Percentiles rank a stretch among this genome's conserved stretches.
These are phyloP conservation scores for Tachina grossa DNA, from an alignment of 2,888 invertebrate species.

Conservation along the genomic window DNA sequence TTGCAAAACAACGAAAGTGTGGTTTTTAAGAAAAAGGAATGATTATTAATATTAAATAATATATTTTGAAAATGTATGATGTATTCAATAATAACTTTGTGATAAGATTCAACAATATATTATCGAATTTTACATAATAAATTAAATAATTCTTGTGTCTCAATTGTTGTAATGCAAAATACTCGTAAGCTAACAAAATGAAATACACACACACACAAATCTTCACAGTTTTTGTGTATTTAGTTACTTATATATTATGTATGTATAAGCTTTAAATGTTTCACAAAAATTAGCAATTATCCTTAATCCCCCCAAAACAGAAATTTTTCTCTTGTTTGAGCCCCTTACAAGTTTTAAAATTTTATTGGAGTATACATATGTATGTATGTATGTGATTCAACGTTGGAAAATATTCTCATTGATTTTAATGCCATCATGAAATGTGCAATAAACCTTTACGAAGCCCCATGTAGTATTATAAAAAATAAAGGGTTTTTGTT, in stretches of 20 bases:
- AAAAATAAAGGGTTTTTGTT: conserved; percentile 26
- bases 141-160: not conserved
- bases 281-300: not conserved
- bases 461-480: not conserved
- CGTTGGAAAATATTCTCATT: conserved; percentile 38
- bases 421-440: conserved; percentile 55
- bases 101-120: not conserved
- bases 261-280: not conserved
- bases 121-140: not conserved
- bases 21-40: conserved; percentile 5
- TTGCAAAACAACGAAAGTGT: conserved; percentile 72
- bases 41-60: conserved; percentile 14
- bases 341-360: not conserved
- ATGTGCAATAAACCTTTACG: conserved; percentile 55
- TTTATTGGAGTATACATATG: not conserved
- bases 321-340: not conserved
- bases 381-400: not conserved
- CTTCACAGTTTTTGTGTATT: too few relatives aligned
- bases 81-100: not conserved
- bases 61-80: not conserved
- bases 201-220: not conserved
- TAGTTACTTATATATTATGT: too few relatives aligned
- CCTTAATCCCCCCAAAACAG: conserved; percentile 3
- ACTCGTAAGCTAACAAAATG: not conserved
- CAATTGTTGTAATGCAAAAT: not conserved